These are phyloP conservation scores for Rhopalosiphum nymphaeae DNA, from an alignment of 2,888 invertebrate species.

Conservation along the genomic window DNA sequence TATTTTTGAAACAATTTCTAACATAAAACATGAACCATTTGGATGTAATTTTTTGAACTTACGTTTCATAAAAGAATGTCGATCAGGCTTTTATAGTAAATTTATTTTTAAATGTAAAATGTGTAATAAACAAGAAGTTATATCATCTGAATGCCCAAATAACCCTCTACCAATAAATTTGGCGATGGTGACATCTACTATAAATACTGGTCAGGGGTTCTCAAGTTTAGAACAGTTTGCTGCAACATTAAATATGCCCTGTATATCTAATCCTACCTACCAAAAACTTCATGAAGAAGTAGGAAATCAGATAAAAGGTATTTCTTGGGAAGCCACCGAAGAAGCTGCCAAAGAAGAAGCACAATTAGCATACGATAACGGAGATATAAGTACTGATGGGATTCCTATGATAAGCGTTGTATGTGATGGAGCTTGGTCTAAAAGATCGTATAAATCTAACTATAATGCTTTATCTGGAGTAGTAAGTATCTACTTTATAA, in stretches of 20 bases:
- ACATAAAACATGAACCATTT: slow-evolving; percentile 28
- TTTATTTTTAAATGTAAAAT: background rate
- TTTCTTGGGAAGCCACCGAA: background rate
- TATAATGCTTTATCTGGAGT: slow-evolving; percentile 14
- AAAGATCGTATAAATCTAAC: background rate
- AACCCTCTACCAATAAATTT: no score
- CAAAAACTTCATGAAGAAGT: slow-evolving; percentile 14
- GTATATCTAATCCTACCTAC: slow-evolving; percentile 2
- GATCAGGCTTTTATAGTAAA: background rate
- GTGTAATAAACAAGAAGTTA: no score
- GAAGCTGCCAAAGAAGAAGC: slow-evolving; percentile 8
- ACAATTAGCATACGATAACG: background rate
- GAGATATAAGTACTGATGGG: background rate
- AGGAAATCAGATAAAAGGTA: slow-evolving; percentile 22
- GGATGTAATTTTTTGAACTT: background rate
- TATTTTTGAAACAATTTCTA: slow-evolving; percentile 4
- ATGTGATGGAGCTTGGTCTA: background rate
- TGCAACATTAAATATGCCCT: slow-evolving; percentile 19
- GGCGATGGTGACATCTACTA: background rate
- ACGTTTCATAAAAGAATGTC: background rate
- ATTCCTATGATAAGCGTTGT: slow-evolving; percentile 12
- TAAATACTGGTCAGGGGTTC: slow-evolving; percentile 2
- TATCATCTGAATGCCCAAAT: no score
- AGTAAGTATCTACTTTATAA: background rate
- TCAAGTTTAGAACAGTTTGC: background rate